Conservation (phyloP, 64 coral and sea anemone genomes). For the Dendrophyllia cribrosa region DNA sequence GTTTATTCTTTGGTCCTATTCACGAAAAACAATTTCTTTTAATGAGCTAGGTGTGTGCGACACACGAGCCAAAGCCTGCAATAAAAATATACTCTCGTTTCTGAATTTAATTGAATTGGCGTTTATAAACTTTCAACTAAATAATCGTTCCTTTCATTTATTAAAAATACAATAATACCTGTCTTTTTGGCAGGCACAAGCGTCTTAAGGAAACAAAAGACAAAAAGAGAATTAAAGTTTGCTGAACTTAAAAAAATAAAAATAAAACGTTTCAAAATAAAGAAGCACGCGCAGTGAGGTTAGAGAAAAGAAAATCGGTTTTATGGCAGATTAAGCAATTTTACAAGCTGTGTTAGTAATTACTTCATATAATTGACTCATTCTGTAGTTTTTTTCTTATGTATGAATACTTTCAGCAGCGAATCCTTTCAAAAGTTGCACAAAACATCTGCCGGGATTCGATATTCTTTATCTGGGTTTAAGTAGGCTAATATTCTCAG, state of each 20-base stretch:
- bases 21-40: conserved; percentile 28
- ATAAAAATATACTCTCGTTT: conserved; percentile 10
- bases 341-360: conserved; percentile 50
- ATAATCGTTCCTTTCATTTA: conserved; percentile 25
- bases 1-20: conserved; percentile 39
- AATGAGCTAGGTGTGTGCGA: conserved; percentile 16
- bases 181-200: conserved; percentile 38
- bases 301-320: conserved; percentile 1
- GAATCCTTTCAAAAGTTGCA: conserved; percentile 26
- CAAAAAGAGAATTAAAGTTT: conserved; percentile 10
- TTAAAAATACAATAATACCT: conserved; percentile 44
- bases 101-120: conserved; percentile 36
- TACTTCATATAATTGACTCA: conserved; percentile 30
- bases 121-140: conserved; percentile 51
- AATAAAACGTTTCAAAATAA: not conserved
- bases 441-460: conserved; percentile 28
- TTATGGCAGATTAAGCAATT: not conserved
- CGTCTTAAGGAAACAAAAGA: not conserved
- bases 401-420: conserved; percentile 38
- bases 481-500: not conserved
- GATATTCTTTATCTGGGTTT: conserved; percentile 4
- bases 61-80: not conserved
- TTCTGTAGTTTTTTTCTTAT: conserved; percentile 42
- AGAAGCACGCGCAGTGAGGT: not conserved
- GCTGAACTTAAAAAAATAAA: not conserved